phyloP scores from a whole-genome alignment of 2,888 invertebrate genomes.

The Protophormia terraenovae region DNA sequence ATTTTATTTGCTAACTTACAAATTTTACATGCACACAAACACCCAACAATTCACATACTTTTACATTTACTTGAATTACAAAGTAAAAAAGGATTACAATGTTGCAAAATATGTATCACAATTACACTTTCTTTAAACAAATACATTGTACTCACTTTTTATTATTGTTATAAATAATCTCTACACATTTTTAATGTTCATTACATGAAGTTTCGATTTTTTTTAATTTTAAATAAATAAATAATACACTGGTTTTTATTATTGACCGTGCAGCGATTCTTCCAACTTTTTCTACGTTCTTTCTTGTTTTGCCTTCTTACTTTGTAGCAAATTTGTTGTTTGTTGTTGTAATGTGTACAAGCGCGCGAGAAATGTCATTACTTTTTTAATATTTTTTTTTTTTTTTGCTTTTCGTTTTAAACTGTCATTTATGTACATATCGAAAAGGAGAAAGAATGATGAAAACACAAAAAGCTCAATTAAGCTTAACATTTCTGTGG shows the following conservation, averaged over 20 bases:
- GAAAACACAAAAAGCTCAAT: background rate
- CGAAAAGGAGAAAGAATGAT: background rate
- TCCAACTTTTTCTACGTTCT: conserved; percentile 33
- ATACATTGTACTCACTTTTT: conserved; percentile 18
- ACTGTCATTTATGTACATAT: conserved; percentile 40
- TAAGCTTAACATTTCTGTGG: background rate
- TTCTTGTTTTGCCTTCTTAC: conserved; percentile 60
- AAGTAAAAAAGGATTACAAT: conserved; percentile 57
- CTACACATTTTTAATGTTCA: background rate
- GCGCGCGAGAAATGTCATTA: conserved; percentile 64
- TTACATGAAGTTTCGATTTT: background rate
- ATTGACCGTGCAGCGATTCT: background rate
- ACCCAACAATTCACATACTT: conserved; percentile 45
- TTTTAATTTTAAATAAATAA: background rate
- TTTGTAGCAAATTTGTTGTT: conserved; percentile 58
- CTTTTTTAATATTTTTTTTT: conserved; percentile 36
- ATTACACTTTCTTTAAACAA: background rate
- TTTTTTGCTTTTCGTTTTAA: conserved; percentile 38
- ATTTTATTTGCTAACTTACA: conserved; percentile 15
- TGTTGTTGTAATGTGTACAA: conserved; percentile 60
- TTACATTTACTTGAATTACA: conserved; percentile 56
- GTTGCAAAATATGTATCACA: conserved; percentile 52
- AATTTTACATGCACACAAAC: background rate
- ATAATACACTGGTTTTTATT: background rate
- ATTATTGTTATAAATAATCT: background rate